Conservation (phyloP, 2,113 vertebrate genomes). For the Atlantisia rogersi region DNA sequence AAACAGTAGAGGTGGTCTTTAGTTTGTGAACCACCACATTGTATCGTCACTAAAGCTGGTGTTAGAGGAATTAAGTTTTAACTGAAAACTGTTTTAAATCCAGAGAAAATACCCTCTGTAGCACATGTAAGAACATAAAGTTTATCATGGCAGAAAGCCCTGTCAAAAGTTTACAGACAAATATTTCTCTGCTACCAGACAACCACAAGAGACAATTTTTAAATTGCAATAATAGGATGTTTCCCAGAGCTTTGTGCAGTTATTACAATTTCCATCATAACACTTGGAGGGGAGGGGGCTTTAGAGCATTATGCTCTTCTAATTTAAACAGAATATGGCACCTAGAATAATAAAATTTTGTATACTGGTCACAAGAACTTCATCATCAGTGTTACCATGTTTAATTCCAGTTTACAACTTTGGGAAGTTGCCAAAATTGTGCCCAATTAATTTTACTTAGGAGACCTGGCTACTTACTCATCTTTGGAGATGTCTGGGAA, state of each 20-base stretch:
- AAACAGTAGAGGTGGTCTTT: neutral
- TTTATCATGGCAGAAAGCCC: conserved; percentile 38
- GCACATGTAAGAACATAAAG: neutral
- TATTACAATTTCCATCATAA: conserved; percentile 7
- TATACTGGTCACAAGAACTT: neutral
- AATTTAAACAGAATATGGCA: neutral
- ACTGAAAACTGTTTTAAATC: conserved; percentile 12
- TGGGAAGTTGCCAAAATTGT: neutral
- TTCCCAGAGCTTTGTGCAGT: neutral
- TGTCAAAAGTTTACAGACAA: conserved; percentile 26
- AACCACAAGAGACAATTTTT: conserved; percentile 51
- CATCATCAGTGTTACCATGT: neutral
- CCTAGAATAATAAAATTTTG: neutral
- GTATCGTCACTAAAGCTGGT: neutral
- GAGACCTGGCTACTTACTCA: neutral
- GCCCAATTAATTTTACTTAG: neutral
- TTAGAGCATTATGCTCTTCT: neutral
- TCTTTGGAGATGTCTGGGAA: neutral
- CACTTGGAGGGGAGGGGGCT: neutral
- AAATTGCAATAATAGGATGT: conserved; percentile 24
- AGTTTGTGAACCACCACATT: neutral
- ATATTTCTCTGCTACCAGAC: conserved; percentile 49
- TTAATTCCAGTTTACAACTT: neutral
- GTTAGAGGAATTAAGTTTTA: neutral
- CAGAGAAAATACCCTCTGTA: conserved; percentile 50